These are phyloP conservation scores for Pogona vitticeps DNA, from an alignment of 2,113 vertebrate species.

Conservation along the genomic window DNA sequence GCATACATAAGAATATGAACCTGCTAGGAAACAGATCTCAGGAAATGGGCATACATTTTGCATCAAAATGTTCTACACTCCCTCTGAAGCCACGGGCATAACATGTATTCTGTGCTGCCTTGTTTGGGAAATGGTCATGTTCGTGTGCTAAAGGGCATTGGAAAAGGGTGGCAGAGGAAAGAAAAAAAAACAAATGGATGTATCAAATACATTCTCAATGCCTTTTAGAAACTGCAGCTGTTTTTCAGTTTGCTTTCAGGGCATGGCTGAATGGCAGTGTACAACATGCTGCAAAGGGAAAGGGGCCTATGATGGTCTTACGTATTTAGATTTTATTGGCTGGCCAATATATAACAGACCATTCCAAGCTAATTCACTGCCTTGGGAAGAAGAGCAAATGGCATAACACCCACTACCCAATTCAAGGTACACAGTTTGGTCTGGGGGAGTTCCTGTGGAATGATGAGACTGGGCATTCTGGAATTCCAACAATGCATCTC, in stretches of 20 bases:
- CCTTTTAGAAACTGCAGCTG: not conserved
- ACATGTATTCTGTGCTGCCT: not conserved
- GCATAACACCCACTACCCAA: too few relatives aligned
- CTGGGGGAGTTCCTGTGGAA: too few relatives aligned
- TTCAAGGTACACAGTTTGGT: too few relatives aligned
- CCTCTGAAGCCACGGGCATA: accelerated
- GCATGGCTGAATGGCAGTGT: not conserved
- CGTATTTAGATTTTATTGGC: not conserved
- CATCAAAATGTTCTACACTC: conserved; percentile 1
- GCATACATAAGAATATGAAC: not conserved
- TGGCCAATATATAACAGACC: not conserved
- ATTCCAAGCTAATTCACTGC: too few relatives aligned
- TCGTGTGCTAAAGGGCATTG: accelerated
- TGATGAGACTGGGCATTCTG: too few relatives aligned
- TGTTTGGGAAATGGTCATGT: accelerated
- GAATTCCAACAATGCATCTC: too few relatives aligned
- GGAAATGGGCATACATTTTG: not conserved
- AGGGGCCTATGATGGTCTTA: not conserved
- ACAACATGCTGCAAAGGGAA: not conserved
- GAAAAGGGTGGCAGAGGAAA: not conserved
- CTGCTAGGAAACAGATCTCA: conserved; percentile 7
- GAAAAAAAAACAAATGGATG: not conserved
- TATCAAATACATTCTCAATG: not conserved
- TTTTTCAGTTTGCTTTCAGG: not conserved
- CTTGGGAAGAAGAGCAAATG: too few relatives aligned